Percentiles rank a stretch among this genome's conserved stretches.
phyloP scores from a whole-genome alignment of 2,113 vertebrate species.

The Tetraodon nigroviridis region DNA sequence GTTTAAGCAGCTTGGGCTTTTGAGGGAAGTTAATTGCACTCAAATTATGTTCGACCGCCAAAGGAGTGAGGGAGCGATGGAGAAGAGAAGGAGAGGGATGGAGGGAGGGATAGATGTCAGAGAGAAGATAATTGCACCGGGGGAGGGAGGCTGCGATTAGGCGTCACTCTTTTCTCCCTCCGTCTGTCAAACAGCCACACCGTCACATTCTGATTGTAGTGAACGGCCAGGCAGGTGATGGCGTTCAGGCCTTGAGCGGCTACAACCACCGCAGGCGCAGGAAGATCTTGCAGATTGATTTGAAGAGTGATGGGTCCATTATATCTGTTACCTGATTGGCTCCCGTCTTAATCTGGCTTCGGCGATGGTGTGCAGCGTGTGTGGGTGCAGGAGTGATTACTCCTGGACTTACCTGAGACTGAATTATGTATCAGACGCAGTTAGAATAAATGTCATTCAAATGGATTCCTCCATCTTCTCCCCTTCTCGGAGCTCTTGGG shows the following conservation, averaged over 20 bases:
- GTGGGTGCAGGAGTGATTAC: conserved; percentile 1
- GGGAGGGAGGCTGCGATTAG: conserved; percentile 63
- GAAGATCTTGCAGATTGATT: conserved; percentile 23
- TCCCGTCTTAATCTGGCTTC: conserved; percentile 64
- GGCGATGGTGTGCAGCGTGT: conserved; percentile 11
- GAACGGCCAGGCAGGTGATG: conserved; percentile 64
- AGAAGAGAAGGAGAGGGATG: conserved; percentile 46
- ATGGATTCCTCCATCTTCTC: conserved; percentile 66
- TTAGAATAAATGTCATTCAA: conserved; percentile 71
- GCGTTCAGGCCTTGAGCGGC: conserved; percentile 50
- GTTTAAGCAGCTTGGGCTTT: conserved; percentile 77
- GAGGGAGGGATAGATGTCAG: conserved; percentile 60
- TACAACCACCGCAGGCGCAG: conserved; percentile 10
- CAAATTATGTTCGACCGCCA: conserved; percentile 80
- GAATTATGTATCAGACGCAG: conserved; percentile 72
- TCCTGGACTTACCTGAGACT: conserved; percentile 58
- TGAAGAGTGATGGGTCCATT: conserved; percentile 18
- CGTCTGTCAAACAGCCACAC: conserved; percentile 43
- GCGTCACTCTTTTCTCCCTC: conserved; percentile 61
- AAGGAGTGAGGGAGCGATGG: conserved; percentile 66
- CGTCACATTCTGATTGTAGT: conserved; percentile 50
- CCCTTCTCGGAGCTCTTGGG: conserved; percentile 49
- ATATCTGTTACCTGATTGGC: conserved; percentile 52
- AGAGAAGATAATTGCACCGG: conserved; percentile 70
- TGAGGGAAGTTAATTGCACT: conserved; percentile 83